phyloP scores from a whole-genome alignment of 1,140 invertebrate genomes.

The Ostrea edulis region DNA sequence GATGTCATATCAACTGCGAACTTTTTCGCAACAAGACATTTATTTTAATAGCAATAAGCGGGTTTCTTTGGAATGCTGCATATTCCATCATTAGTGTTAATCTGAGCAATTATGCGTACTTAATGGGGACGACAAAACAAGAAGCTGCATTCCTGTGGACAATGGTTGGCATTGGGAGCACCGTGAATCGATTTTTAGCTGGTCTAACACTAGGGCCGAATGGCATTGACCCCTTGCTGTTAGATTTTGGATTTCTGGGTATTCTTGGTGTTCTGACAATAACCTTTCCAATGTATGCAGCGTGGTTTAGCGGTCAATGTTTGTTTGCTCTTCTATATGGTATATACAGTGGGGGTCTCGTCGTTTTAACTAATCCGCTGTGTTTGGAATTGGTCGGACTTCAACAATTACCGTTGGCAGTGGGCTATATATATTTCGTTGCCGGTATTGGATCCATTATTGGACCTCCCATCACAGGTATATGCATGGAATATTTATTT shows the following conservation, averaged over 20 bases:
- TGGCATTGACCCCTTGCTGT: constrained; percentile 53
- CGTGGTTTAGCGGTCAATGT: constrained; percentile 43
- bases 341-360: constrained; percentile 52
- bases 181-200: constrained; percentile 50
- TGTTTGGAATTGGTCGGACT: constrained; percentile 47
- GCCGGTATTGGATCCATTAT: constrained; percentile 47
- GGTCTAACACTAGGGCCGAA: constrained; percentile 50
- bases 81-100: constrained; percentile 52
- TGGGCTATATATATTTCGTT: constrained; percentile 43
- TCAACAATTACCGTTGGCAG: constrained; percentile 19
- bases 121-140: constrained; percentile 43
- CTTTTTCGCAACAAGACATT: constrained; percentile 47
- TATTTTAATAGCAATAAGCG: constrained; percentile 30
- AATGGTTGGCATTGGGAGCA: constrained; percentile 51
- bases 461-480: constrained; percentile 57
- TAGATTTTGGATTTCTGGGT: constrained; percentile 56
- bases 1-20: constrained; percentile 8
- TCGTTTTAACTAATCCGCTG: constrained; percentile 17
- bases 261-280: constrained; percentile 49
- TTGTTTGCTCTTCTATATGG: constrained; percentile 55
- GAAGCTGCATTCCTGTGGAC: constrained; percentile 56
- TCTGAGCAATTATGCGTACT: constrained; percentile 51
- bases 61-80: constrained; percentile 48
- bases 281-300: constrained; percentile 53
- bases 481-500: not conserved